A percentile compares a stretch with the other conserved stretches of the same genome.
Conservation (phyloP, 2,113 vertebrate species). For the Fulmarus glacialis region DNA sequence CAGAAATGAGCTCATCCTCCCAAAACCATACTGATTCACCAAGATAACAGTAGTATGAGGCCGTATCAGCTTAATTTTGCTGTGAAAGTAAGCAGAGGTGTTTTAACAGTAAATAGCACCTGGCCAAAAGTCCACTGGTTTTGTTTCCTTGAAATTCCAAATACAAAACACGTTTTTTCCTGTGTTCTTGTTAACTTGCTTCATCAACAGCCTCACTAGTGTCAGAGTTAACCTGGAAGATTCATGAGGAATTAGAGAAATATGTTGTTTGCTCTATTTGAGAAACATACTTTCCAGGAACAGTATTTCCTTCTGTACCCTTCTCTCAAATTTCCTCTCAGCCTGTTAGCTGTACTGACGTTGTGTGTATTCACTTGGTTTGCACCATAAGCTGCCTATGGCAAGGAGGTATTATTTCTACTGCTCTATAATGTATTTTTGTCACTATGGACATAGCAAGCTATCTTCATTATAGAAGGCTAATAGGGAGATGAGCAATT, state of each 20-base stretch:
- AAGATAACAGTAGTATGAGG: neutral
- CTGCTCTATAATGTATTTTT: neutral
- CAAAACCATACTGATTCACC: neutral
- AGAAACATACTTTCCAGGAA: neutral
- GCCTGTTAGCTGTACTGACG: neutral
- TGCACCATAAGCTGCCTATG: neutral
- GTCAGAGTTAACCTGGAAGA: neutral
- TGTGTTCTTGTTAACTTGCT: neutral
- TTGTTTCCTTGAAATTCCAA: neutral
- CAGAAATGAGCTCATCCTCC: neutral
- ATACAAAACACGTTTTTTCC: neutral
- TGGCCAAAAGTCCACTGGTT: neutral
- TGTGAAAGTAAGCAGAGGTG: neutral
- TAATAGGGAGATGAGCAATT: neutral
- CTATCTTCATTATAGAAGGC: neutral
- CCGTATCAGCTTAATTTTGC: neutral
- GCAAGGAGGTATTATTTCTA: neutral
- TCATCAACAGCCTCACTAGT: neutral
- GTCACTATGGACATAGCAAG: neutral
- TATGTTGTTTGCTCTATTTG: neutral
- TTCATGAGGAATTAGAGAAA: neutral
- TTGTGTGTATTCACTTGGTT: neutral
- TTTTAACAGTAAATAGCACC: neutral
- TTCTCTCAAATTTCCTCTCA: neutral
- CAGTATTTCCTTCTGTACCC: neutral